These are phyloP conservation scores for Morpho helenor DNA, from an alignment of 2,888 invertebrate genomes.

Conservation along the genomic window DNA sequence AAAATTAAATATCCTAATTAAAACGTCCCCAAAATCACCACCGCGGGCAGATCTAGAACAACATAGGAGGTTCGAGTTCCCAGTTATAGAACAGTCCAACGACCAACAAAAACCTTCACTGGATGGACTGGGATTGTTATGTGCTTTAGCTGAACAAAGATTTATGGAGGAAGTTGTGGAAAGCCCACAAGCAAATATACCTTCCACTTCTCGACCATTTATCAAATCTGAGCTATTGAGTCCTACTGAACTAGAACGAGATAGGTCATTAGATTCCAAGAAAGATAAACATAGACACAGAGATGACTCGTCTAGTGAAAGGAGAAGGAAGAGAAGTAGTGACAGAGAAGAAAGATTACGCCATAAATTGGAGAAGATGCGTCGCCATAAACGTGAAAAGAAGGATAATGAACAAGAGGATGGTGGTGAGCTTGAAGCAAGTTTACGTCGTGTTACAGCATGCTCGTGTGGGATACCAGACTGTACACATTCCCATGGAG, in stretches of 20 bases:
- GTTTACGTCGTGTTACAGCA: conserved; percentile 60
- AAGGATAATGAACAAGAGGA: conserved; percentile 48
- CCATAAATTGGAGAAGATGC: conserved; percentile 69
- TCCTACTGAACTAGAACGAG: conserved; percentile 50
- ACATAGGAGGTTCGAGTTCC: conserved; percentile 62
- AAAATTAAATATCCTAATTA: conserved; percentile 65
- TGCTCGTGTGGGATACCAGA: conserved; percentile 52
- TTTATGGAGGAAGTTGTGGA: conserved; percentile 86
- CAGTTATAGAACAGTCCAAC: conserved; percentile 42
- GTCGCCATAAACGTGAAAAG: conserved; percentile 62
- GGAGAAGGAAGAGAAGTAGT: conserved; percentile 56
- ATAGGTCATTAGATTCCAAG: conserved; percentile 43
- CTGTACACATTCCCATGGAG: conserved; percentile 52
- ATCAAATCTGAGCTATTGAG: conserved; percentile 63
- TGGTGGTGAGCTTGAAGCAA: conserved; percentile 63
- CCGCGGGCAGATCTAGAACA: conserved; percentile 57
- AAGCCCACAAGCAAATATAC: conserved; percentile 40
- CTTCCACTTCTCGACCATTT: conserved; percentile 50
- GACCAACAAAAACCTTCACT: conserved; percentile 68
- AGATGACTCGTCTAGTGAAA: conserved; percentile 64
- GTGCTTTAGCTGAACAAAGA: conserved; percentile 91
- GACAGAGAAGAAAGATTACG: conserved; percentile 63
- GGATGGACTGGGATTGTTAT: conserved; percentile 86
- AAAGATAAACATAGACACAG: conserved; percentile 61
- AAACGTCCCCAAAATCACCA: conserved; percentile 67